These are phyloP conservation scores for Psettodes erumei DNA, from an alignment of 2,113 vertebrate genomes.

Conservation along the genomic window DNA sequence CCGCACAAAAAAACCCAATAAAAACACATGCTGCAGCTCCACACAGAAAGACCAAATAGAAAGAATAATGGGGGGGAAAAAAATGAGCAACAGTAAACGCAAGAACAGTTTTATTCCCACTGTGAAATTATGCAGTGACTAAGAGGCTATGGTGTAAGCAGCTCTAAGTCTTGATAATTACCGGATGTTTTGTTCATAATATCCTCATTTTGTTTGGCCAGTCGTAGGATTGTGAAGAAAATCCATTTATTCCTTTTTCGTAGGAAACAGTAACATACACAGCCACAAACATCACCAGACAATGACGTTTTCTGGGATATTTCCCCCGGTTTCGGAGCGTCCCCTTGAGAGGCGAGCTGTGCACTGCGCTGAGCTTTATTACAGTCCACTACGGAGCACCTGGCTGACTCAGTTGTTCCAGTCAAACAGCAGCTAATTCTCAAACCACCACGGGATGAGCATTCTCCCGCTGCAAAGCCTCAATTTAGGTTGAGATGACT, in stretches of 20 bases:
- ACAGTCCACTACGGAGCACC: slow-evolving; percentile 39
- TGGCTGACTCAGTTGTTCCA: slow-evolving; percentile 53
- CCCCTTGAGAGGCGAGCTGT: slow-evolving; percentile 28
- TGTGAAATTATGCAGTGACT: slow-evolving; percentile 28
- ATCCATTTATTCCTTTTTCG: neutral
- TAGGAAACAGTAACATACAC: neutral
- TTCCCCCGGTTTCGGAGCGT: neutral
- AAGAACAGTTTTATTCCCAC: slow-evolving; percentile 11
- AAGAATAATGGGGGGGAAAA: slow-evolving; percentile 33
- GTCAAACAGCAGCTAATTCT: slow-evolving; percentile 44
- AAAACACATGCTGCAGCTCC: slow-evolving; percentile 6
- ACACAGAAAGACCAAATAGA: slow-evolving; percentile 9
- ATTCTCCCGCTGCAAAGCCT: slow-evolving; percentile 12
- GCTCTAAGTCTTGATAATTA: slow-evolving; percentile 32
- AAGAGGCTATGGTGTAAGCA: slow-evolving; percentile 16
- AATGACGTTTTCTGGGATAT: neutral
- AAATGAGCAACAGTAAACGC: neutral
- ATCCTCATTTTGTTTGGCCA: slow-evolving; percentile 1
- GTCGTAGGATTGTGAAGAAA: neutral
- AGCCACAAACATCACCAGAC: slow-evolving; percentile 21
- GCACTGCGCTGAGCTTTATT: slow-evolving; percentile 42
- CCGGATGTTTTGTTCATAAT: slow-evolving; percentile 12
- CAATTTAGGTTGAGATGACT: slow-evolving; percentile 39
- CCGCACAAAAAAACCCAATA: neutral
- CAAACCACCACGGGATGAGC: slow-evolving; percentile 21